phyloP scores from a whole-genome alignment of 2,113 vertebrate genomes.

The Tursiops truncatus region DNA sequence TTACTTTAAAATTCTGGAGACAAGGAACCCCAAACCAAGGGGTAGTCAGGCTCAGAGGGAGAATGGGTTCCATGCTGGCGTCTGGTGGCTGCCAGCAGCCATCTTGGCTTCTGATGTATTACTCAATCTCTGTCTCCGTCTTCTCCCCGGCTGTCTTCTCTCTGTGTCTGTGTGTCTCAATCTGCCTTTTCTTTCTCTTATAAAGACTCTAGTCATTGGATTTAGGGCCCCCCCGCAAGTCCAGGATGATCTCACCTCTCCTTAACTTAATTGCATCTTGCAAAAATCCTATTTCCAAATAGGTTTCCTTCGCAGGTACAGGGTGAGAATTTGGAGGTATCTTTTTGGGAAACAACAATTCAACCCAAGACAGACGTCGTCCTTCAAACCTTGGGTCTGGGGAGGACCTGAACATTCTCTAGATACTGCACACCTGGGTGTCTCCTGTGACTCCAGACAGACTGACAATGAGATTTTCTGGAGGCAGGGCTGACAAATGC shows the following conservation, averaged over 20 bases:
- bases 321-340: background rate
- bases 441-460: background rate
- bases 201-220: background rate
- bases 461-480: background rate
- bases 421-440: background rate
- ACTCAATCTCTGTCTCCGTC: background rate
- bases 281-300: conserved; percentile 5
- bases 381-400: background rate
- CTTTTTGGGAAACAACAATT: background rate
- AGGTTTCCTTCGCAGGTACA: background rate
- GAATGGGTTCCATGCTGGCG: background rate
- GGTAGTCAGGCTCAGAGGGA: background rate
- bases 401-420: background rate
- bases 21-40: background rate
- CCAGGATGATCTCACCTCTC: background rate
- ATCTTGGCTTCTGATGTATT: background rate
- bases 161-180: background rate
- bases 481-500: background rate
- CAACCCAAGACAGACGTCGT: background rate
- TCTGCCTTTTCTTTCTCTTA: background rate
- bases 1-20: background rate
- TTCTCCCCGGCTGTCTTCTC: background rate
- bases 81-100: background rate
- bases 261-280: background rate
- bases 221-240: background rate